Evolutionary conservation across 1,140 invertebrate species (phyloP).

Genomic region (Aphidius gifuensis): DNA sequence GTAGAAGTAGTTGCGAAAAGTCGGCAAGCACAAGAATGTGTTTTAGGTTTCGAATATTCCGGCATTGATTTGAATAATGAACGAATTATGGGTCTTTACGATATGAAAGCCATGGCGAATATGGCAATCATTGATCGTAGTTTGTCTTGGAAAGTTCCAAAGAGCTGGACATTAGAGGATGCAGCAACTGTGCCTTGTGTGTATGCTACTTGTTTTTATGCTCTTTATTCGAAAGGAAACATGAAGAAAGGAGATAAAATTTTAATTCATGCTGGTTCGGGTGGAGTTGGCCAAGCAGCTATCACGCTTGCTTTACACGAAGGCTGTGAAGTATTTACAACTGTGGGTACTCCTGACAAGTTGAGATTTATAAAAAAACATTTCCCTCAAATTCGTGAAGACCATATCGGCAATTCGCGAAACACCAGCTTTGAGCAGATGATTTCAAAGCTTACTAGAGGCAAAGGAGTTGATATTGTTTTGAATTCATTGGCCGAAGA

Average conservation of each 20-base stretch:
- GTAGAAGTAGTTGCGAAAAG: slow-evolving; percentile 60
- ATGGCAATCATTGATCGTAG: slow-evolving; percentile 58
- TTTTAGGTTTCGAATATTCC: slow-evolving; percentile 72
- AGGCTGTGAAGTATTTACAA: slow-evolving; percentile 69
- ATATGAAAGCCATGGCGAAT: slow-evolving; percentile 60
- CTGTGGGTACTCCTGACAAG: slow-evolving; percentile 71
- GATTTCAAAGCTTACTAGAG: slow-evolving; percentile 60
- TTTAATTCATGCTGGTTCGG: slow-evolving; percentile 72
- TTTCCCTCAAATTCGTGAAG: slow-evolving; percentile 66
- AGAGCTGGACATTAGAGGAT: slow-evolving; percentile 79
- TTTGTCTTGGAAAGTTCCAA: slow-evolving; percentile 78
- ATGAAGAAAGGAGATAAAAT: slow-evolving; percentile 64
- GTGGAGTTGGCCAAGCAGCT: slow-evolving; percentile 78
- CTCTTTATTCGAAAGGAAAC: slow-evolving; percentile 60
- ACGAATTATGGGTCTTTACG: slow-evolving; percentile 71
- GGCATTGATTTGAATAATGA: slow-evolving; percentile 57
- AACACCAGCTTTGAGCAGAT: slow-evolving; percentile 69
- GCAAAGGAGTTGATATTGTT: slow-evolving; percentile 72
- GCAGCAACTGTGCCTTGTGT: slow-evolving; percentile 85
- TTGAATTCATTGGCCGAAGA: slow-evolving; percentile 80
- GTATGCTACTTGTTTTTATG: slow-evolving; percentile 82
- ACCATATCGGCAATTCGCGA: slow-evolving; percentile 72
- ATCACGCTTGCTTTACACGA: slow-evolving; percentile 66
- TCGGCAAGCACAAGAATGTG: slow-evolving; percentile 61
- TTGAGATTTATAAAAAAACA: slow-evolving; percentile 62